phyloP scores from a whole-genome alignment of 2,113 vertebrate genomes.

The Sapajus apella region DNA sequence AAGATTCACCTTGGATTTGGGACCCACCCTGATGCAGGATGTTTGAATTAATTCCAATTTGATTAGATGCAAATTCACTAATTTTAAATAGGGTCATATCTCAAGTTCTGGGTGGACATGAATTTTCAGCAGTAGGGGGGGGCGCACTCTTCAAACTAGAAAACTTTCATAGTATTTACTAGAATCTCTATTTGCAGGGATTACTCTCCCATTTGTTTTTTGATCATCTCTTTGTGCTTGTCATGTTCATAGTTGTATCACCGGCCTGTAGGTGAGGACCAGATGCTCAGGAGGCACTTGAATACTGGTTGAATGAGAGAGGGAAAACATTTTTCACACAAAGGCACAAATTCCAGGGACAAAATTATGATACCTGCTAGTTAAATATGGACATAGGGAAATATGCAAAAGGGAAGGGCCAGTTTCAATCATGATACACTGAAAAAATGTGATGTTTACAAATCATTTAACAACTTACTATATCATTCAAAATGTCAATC shows the following conservation, averaged over 20 bases:
- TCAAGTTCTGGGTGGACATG: background rate
- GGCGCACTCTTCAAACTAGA: background rate
- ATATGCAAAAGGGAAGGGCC: background rate
- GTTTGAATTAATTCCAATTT: background rate
- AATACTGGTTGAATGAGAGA: background rate
- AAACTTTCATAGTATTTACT: background rate
- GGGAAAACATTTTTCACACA: background rate
- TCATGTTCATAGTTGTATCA: background rate
- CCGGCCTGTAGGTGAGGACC: background rate
- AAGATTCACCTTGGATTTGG: background rate
- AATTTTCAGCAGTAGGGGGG: background rate
- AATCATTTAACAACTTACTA: background rate
- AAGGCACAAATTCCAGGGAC: background rate
- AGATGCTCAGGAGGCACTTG: background rate
- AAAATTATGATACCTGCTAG: background rate
- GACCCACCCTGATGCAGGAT: background rate
- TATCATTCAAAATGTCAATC: background rate
- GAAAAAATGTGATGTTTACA: background rate
- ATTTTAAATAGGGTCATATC: background rate
- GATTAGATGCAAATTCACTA: background rate
- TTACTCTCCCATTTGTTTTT: background rate
- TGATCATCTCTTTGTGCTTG: background rate
- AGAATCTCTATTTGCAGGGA: background rate
- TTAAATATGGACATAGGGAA: background rate
- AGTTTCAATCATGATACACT: background rate